Percentiles rank a stretch among this genome's conserved stretches.
phyloP scores from a whole-genome alignment of 2,888 invertebrate genomes.

The Drosophila falleni region DNA sequence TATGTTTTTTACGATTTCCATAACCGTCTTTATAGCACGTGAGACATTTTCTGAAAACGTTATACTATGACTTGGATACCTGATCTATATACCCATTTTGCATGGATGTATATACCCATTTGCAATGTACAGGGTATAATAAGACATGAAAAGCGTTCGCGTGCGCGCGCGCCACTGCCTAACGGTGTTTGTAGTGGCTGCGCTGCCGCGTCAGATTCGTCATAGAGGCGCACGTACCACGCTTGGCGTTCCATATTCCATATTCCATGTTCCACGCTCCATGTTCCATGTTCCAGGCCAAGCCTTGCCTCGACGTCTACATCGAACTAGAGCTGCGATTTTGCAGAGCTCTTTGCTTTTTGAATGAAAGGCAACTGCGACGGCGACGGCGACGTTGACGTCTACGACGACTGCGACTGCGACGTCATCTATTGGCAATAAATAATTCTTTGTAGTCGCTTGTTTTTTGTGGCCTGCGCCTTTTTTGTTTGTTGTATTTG shows the following conservation, averaged over 20 bases:
- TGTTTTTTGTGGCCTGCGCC: slow-evolving; percentile 34
- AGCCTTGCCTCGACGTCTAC: slow-evolving; percentile 53
- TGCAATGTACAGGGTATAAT: slow-evolving; percentile 22
- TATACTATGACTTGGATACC: background rate
- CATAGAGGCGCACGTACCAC: slow-evolving; percentile 42
- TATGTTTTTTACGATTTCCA: no score
- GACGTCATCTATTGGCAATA: slow-evolving; percentile 65
- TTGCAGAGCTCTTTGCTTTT: slow-evolving; percentile 42
- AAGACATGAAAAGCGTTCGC: slow-evolving; percentile 68
- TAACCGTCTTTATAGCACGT: no score
- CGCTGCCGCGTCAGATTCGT: slow-evolving; percentile 59
- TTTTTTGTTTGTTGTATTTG: slow-evolving; percentile 30
- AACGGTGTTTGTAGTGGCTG: slow-evolving; percentile 75
- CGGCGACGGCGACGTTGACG: slow-evolving; percentile 17
- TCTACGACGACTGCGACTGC: background rate
- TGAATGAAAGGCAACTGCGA: slow-evolving; percentile 53
- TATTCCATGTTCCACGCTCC: slow-evolving; percentile 23
- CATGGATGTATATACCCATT: no score
- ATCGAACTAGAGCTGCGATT: slow-evolving; percentile 1
- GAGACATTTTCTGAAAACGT: background rate
- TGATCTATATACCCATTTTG: background rate
- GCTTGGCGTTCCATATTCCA: slow-evolving; percentile 37
- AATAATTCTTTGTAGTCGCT: slow-evolving; percentile 70
- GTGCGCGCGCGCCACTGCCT: slow-evolving; percentile 67
- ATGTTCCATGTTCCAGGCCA: slow-evolving; percentile 56